Conservation (phyloP, 2,888 invertebrate genomes). For the Thera obeliscata region DNA sequence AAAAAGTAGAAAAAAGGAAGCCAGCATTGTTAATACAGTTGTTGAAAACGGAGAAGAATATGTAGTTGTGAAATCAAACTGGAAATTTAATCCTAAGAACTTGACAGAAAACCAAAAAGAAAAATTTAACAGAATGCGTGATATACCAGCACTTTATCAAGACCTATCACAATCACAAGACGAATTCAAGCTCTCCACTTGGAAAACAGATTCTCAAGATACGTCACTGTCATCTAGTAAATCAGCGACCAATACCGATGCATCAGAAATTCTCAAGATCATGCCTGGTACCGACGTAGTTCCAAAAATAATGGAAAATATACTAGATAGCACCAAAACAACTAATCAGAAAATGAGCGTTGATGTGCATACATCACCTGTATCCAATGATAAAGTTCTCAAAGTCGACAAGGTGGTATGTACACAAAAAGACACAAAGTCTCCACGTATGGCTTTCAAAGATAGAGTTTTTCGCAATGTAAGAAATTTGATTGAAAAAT, state of each 20-base stretch:
- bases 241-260: conserved; percentile 55
- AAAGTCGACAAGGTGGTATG: conserved; percentile 30
- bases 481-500: conserved; percentile 63
- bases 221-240: conserved; percentile 58
- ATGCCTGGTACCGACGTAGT: conserved; percentile 63
- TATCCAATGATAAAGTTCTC: conserved; percentile 33
- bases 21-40: conserved; percentile 69
- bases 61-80: conserved; percentile 87
- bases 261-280: conserved; percentile 58
- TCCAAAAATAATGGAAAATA: conserved; percentile 69
- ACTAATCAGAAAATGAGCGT: conserved; percentile 29
- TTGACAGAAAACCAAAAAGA: conserved; percentile 92
- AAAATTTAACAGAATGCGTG: conserved; percentile 86
- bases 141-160: conserved; percentile 93
- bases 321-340: conserved; percentile 47
- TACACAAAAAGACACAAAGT: conserved; percentile 53
- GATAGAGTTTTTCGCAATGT: conserved; percentile 73
- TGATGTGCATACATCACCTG: conserved; percentile 8
- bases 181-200: conserved; percentile 76
- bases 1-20: conserved; percentile 59
- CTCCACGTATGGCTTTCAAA: conserved; percentile 72
- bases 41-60: conserved; percentile 85
- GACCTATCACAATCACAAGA: conserved; percentile 90
- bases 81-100: conserved; percentile 88
- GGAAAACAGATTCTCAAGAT: conserved; percentile 81